Evolutionary conservation across 2,888 invertebrate genomes (phyloP), one percentile per base, ranked within the genome.

Genomic region (Epsilonema sp.): DNA sequence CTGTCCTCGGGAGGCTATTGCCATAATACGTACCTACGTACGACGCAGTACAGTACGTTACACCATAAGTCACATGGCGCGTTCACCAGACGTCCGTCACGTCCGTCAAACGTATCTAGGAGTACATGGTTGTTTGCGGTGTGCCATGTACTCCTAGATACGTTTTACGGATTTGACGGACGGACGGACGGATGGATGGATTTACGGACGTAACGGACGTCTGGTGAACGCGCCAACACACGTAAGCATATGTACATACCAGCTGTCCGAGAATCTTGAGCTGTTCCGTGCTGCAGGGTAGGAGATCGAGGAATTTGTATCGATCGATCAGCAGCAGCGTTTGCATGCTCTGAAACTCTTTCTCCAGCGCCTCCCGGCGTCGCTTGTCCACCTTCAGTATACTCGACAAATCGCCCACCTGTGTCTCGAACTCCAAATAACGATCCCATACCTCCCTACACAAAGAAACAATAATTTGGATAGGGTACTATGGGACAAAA

Each of bases 391-490:
- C 92, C 71, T 97, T 99, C 0, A 90, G 80, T 51, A 97, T 89
- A 70, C 87, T 87, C 43, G 89, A 81, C 45, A 99, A 68, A 68
- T 99, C 97, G 0, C 97, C 97, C 54, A 99, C 90, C 60, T 90
- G 89, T 43, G 89, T 87, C 69, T 99, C 97, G 66, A 99, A 97
- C 66, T 97, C 90, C 55, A 99, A 71, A 66, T 97, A 99, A 51
- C 84, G 74, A 70, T 94, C 92, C 97, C 97, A 99, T 48, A 99
- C 87, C 63, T 94, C 90, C 5, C 80, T 80, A 65, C 45, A 70
- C 4, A 2, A 26, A n/a, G n/a, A n/a, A n/a, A n/a, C n/a, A n/a
- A n/a, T n/a, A n/a, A 24, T 16, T 45, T 13, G 40, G 11, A 21
- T n/a, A 40, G n/a, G n/a, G n/a, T n/a, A n/a, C n/a, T n/a, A n/a